phyloP scores from a whole-genome alignment of 2,797 vertebrate species.

The Galago senegalensis region DNA sequence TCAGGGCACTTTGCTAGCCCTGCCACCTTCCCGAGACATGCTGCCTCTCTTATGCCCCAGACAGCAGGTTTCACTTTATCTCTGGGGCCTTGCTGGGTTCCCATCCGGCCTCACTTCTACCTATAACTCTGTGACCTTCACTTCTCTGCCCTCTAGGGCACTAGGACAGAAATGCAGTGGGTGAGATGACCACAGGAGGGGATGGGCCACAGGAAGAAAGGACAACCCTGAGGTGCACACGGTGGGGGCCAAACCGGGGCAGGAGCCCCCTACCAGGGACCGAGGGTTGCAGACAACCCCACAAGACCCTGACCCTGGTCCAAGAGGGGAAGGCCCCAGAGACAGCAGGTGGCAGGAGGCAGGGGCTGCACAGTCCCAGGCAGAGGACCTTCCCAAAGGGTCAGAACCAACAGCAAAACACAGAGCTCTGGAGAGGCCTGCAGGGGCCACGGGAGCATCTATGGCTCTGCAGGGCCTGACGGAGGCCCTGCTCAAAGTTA shows the following conservation, averaged over 20 bases:
- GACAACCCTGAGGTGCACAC: fast-evolving
- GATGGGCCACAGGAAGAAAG: neutral
- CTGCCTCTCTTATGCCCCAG: fast-evolving
- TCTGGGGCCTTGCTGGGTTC: neutral
- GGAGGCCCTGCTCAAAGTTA: fast-evolving
- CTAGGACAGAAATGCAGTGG: fast-evolving
- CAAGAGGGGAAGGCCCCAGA: neutral
- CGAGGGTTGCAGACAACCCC: neutral
- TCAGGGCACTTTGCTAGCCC: neutral
- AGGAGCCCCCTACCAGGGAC: neutral
- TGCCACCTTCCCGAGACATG: fast-evolving
- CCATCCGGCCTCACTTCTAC: fast-evolving
- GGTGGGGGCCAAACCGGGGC: neutral
- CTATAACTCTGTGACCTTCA: too few relatives aligned
- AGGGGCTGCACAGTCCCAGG: neutral
- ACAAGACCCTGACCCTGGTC: neutral
- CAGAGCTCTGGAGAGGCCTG: neutral
- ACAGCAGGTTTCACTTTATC: too few relatives aligned
- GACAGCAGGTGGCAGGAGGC: neutral
- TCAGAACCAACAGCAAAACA: neutral
- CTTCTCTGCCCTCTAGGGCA: neutral
- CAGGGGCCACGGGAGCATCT: fast-evolving
- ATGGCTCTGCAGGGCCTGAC: neutral
- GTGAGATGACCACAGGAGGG: neutral
- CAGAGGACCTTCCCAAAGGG: neutral